phyloP scores from a whole-genome alignment of 2,888 invertebrate species.

The Drosophila pegasa region DNA sequence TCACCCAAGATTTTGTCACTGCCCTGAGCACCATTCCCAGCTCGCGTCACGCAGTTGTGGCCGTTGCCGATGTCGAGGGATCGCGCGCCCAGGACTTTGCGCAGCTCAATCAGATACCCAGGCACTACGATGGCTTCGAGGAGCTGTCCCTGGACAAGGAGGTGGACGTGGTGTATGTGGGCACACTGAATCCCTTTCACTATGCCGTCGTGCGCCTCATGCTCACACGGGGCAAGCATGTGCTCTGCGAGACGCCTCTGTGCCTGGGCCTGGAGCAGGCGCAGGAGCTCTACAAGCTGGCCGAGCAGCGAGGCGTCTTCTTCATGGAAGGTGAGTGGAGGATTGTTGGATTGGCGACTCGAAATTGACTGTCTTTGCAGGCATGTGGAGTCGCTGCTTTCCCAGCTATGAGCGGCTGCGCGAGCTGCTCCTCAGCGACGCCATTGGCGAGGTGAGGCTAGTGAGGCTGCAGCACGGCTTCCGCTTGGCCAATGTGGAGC shows the following conservation, averaged over 20 bases:
- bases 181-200: slow-evolving; percentile 91
- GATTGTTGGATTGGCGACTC: too few relatives aligned
- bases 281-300: slow-evolving; percentile 88
- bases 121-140: slow-evolving; percentile 91
- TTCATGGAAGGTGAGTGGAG: slow-evolving; percentile 90
- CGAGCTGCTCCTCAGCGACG: slow-evolving; percentile 88
- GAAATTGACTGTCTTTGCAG: slow-evolving; percentile 13
- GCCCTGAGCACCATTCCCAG: slow-evolving; percentile 89
- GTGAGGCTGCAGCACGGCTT: slow-evolving; percentile 83
- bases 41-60: slow-evolving; percentile 85
- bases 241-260: slow-evolving; percentile 96
- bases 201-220: slow-evolving; percentile 89
- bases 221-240: slow-evolving; percentile 92
- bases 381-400: slow-evolving; percentile 93
- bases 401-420: slow-evolving; percentile 90
- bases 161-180: slow-evolving; percentile 94
- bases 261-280: slow-evolving; percentile 91
- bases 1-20: slow-evolving; percentile 93
- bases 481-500: slow-evolving; percentile 54
- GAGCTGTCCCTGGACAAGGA: slow-evolving; percentile 90
- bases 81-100: slow-evolving; percentile 91
- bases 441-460: slow-evolving; percentile 89
- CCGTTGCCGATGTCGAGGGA: slow-evolving; percentile 91
- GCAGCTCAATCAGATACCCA: slow-evolving; percentile 89
- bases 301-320: slow-evolving; percentile 90